Evolutionary conservation across 2,113 vertebrate species (phyloP), one percentile per base, ranked within the genome.

Genomic region (Alectura lathami): DNA sequence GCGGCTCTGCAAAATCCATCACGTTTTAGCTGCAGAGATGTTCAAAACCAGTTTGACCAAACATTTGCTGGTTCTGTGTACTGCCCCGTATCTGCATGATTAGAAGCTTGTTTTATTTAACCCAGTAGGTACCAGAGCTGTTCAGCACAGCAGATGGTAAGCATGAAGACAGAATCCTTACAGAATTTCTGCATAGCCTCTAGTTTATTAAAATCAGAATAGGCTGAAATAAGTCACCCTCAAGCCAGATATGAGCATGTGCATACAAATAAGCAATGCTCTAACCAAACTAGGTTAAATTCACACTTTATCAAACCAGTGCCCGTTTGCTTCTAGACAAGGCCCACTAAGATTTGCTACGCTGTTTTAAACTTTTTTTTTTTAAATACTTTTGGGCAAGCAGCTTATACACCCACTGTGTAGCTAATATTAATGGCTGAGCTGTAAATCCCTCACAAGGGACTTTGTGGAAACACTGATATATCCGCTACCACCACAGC

Each of bases 381-480:
- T 70, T 38, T n/a, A n/a, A 94, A 81, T 86, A 63, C 85, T 95
- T 94, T 89, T 26, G 64, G 75, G 73, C 75, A 83, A 77, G 56
- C 17, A 69, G 93, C 63, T 96, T 93, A 89, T 70, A 74, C 43
- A 72, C 62, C 34, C 83, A 51, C 23, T 63, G 18, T 68, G 73
- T 75, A 87, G 73, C 83, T 94, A 84, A 93, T 86, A 93, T 79
- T 92, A 91, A 94, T 84, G 91, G 83, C 88, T 91, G 77, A 93
- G 77, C 77, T 73, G 57, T 75, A 96, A 96, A 95, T 93, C 91
- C 64, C 83, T 91, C 94, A 92, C 83, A 36, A 72, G 91, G 91
- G 94, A 89, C 69, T 92, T 91, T 75, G 80, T 91, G 94, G 88
- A 88, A 91, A 54, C 72, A 74, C 73, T 93, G 94, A 96, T 94